These are phyloP conservation scores for Tiliacea aurago DNA, from an alignment of 2,888 invertebrate species.

Conservation along the genomic window DNA sequence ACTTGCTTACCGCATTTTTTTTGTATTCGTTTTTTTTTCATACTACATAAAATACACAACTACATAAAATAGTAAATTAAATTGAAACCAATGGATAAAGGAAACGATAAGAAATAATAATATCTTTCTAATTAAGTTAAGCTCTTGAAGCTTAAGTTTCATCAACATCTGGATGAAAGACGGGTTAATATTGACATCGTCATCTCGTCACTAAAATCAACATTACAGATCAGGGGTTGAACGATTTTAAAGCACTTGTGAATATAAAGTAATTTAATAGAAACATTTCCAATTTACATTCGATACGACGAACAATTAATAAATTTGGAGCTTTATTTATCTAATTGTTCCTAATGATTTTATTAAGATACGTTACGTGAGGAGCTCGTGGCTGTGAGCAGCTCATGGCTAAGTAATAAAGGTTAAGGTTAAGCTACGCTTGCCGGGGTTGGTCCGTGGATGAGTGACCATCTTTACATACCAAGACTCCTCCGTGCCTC, in stretches of 20 bases:
- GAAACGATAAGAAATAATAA: neutral
- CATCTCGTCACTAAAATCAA: slow-evolving; percentile 6
- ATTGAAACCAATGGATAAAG: neutral
- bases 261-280: neutral
- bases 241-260: slow-evolving; percentile 1
- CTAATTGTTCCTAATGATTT: neutral
- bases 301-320: no score
- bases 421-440: no score
- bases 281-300: neutral
- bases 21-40: no score
- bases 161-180: slow-evolving; percentile 3
- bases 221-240: neutral
- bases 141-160: neutral
- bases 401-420: no score
- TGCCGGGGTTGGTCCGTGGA: no score
- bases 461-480: no score
- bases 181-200: neutral
- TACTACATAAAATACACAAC: no score
- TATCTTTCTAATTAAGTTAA: neutral
- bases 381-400: no score
- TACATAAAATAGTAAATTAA: no score
- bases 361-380: no score
- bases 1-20: no score
- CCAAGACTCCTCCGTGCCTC: no score
- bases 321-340: neutral